Evolutionary conservation across 2,888 invertebrate genomes (phyloP), one percentile per base, ranked within the genome.

Genomic region (Synergus laeviventris): DNA sequence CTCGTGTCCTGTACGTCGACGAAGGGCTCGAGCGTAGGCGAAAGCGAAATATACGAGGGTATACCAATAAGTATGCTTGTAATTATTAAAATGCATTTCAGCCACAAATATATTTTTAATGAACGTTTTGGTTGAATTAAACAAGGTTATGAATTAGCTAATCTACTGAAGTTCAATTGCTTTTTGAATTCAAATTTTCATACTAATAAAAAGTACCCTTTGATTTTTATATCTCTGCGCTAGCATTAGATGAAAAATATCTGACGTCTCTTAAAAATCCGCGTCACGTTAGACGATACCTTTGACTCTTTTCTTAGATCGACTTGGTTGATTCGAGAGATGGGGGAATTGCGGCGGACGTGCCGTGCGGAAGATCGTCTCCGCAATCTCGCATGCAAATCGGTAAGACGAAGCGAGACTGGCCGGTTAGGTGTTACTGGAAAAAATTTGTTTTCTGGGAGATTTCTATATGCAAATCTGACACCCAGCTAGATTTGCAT

Each of bases 211-310:
- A 16, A 54, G 5, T 24, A 36, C 9, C 61, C 1, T 61, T n/a
- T 61, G 61, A 61, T 61, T 61, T 60, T n/a, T 16, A n/a, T n/a
- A 36, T 61, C 31, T 31, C 9, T 36, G 3, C 12, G 3, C 12
- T 24, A 24, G 59, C 8, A 24, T 18, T 1, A 21, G 31, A 61
- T 61, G 14, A 66, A 66, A 45, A 66, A 45, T 42, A 66, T 66
- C 73, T 60, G 79, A 70, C 49, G 45, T 78, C 79, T 79, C 73
- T 84, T 86, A 78, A 82, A 81, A 79, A 85, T 77, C 83, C 86
- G 76, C 74, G 85, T 86, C 86, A 86, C 86, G 86, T 86, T 84
- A 82, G 76, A 79, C 84, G 84, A 86, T 85, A 86, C 82, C 84
- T 81, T 79, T 80, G 81, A 83, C 75, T 81, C 73, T 76, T 76